Base-by-base conservation (phyloP, 2,797 vertebrate genomes). In the Florisuga fusca region DNA sequence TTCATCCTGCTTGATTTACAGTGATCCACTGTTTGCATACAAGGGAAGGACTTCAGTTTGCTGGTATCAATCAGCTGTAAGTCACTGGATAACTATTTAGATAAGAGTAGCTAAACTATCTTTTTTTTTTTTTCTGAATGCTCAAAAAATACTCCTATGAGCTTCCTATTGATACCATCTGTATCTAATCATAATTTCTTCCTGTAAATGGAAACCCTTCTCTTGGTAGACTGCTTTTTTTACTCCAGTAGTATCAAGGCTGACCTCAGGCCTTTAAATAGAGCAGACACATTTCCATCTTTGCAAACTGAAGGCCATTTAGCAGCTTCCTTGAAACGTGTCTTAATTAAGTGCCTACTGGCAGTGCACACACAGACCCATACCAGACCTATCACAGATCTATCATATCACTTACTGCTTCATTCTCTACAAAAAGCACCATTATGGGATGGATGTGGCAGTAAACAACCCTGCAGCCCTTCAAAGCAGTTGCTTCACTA, bases 341-440 rank as follows among this genome's bases (percentile, higher is more conserved):
- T 89, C 81, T 90, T 86, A 79, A 94, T 93, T 94, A 94, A 90
- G 71, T 88, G 62, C 58, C 79, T 88, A 10, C 83, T 78, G 75
- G 92, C 94, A 94, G 88, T 90, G 81, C 50, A 64, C 57, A 58
- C 27, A 46, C 36, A 93, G 74, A 86, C 38, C 51, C 27, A 8
- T 50, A 75, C 62, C 61, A 68, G 73, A 88, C 84, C 62, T 55
- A 34, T 48, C 55, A 54, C 85, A 86, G 90, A 81, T 75, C 91
- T 75, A 58, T 76, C 82, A 94, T 93, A 94, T 93, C 83, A 75
- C 75, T 85, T 92, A 83, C 81, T 76, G 13, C 71, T 87, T 73
- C 34, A 3, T 83, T 84, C 63, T 66, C 62, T 75, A 78, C 76
- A 81, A 51, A 94, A 89, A 77, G 23, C 58, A 22, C 64, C 33